Evolutionary conservation across 2,888 invertebrate species (phyloP).

Genomic region (Mamestra brassicae): DNA sequence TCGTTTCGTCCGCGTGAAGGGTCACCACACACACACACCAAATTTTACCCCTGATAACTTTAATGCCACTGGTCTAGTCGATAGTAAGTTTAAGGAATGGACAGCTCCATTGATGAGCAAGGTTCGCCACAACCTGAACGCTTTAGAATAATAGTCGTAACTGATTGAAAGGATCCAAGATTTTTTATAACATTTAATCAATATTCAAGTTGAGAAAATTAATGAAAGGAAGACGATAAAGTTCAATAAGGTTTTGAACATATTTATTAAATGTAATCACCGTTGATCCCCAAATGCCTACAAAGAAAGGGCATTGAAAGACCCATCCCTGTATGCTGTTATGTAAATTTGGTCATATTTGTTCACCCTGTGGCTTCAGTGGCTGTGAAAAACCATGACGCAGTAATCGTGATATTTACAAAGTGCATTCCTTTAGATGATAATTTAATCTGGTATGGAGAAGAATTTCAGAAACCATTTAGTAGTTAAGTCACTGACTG

Average conservation of each 20-base stretch:
- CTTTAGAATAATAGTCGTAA: conserved; percentile 40
- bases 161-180: conserved; percentile 5
- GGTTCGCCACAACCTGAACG: conserved; percentile 41
- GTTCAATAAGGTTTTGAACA: conserved; percentile 22
- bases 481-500: conserved; percentile 31
- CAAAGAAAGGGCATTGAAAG: conserved; percentile 19
- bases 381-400: conserved; percentile 68
- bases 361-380: conserved; percentile 60
- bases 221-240: conserved; percentile 7
- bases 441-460: not conserved
- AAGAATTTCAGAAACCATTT: conserved; percentile 23
- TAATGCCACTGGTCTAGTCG: conserved; percentile 71
- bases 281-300: conserved; percentile 20
- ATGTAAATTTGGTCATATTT: conserved; percentile 49
- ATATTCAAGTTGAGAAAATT: conserved; percentile 10
- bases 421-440: conserved; percentile 62
- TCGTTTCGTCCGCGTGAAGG: conserved; percentile 83
- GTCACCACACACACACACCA: conserved; percentile 83
- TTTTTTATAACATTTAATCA: not conserved
- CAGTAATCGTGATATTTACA: conserved; percentile 57
- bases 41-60: conserved; percentile 87
- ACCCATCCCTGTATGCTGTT: conserved; percentile 26
- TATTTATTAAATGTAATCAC: conserved; percentile 26
- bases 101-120: conserved; percentile 55
- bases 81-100: conserved; percentile 70